Evolutionary conservation across 2,113 vertebrate genomes (phyloP).

Genomic region (Myanophis thanlyinensis): DNA sequence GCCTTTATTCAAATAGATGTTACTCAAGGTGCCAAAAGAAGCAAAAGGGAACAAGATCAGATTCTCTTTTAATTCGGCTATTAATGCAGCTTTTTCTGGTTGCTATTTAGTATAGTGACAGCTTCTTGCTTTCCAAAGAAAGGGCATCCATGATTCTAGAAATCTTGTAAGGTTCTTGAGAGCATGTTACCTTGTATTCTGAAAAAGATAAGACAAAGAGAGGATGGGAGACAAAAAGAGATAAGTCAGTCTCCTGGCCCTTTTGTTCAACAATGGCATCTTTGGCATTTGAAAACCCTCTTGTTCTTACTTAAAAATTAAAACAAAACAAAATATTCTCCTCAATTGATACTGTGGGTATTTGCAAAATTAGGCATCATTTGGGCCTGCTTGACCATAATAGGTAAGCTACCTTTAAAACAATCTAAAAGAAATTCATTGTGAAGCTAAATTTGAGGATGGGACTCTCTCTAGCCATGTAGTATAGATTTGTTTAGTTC

Average conservation of each 20-base stretch:
- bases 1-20: neutral
- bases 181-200: conserved; percentile 90
- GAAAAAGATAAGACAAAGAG: conserved; percentile 56
- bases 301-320: neutral
- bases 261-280: neutral
- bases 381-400: neutral
- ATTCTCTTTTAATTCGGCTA: neutral
- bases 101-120: neutral
- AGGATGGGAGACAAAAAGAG: conserved; percentile 5
- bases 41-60: neutral
- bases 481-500: neutral
- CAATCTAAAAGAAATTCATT: neutral
- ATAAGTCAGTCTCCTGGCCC: neutral
- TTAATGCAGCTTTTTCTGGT: neutral
- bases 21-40: neutral
- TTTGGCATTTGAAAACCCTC: neutral
- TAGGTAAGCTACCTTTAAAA: neutral
- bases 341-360: neutral
- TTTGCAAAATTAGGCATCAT: neutral
- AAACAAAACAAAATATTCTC: neutral
- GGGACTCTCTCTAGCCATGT: neutral
- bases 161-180: neutral
- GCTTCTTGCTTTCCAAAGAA: conserved; percentile 27
- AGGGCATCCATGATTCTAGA: neutral
- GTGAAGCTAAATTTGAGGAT: neutral